Conservation (phyloP, 2,888 invertebrate genomes). For the Tricholauxania praeusta region DNA sequence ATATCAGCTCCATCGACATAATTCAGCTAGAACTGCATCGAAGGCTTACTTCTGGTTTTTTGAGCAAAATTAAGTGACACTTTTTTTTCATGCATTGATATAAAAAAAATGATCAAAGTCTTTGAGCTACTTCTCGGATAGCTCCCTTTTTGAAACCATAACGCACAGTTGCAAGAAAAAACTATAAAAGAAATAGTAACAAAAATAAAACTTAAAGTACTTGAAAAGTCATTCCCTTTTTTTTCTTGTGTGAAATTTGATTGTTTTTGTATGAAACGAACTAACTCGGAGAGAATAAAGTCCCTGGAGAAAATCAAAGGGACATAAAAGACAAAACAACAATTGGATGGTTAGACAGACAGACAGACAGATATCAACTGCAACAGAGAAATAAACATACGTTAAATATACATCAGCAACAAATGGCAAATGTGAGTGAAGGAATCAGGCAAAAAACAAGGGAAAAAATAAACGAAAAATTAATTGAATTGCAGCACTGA, state of each 20-base stretch:
- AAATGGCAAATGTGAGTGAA: conserved; percentile 2
- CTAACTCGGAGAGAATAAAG: neutral
- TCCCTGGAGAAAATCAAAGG: conserved; percentile 25
- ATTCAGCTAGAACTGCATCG: no score
- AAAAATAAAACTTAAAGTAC: conserved; percentile 8
- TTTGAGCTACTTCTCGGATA: no score
- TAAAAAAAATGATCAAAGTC: no score
- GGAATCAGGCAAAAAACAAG: conserved; percentile 2
- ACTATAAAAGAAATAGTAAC: conserved; percentile 10
- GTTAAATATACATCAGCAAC: conserved; percentile 20
- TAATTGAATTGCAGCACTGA: conserved; percentile 24
- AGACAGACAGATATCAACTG: neutral
- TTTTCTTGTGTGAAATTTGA: conserved; percentile 1
- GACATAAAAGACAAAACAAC: neutral
- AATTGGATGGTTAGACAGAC: conserved; percentile 1
- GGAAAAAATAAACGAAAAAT: conserved; percentile 21
- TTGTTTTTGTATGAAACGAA: neutral
- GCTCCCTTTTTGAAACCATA: neutral
- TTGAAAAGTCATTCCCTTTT: neutral
- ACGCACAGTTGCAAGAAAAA: neutral
- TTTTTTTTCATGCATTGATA: no score
- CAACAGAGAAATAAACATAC: conserved; percentile 8
- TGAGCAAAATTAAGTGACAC: no score
- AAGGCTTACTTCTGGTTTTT: no score
- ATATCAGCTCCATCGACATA: no score